Evolutionary conservation across 2,113 vertebrate genomes (phyloP), one percentile per base, ranked within the genome.

Genomic region (Casuarius casuarius): DNA sequence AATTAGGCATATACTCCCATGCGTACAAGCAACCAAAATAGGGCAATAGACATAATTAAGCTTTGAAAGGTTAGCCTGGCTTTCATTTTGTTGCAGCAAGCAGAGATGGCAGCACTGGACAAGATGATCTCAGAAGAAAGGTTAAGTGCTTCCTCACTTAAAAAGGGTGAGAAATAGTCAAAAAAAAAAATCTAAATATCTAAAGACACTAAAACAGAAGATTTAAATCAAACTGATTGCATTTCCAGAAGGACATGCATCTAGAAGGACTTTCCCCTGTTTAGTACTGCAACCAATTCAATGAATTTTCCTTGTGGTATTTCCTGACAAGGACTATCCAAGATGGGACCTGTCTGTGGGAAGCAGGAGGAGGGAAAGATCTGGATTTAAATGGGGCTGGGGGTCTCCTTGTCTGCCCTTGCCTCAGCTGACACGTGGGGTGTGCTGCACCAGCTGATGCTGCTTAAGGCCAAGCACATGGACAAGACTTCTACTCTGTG

Each of bases 21-120:
- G 4, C 1, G 0, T 12, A 5, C 12, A 31, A 56, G 35, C 17
- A 72, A 28, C 5, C 22, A 38, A 78, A 8, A 21, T 0, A 56
- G 11, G 13, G 46, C 33, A 92, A 46, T 3, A 46, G 19, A 22
- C 6, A 8, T 20, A 70, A 76, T 7, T 49, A 49, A 59, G 21
- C 9, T 71, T 71, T 58, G 35, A 46, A 29, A 90, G 28, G 7
- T 4, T 67, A 7, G 12, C 17, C 48, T 67, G 5, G 0, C 51
- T 80, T 84, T 62, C 35, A 67, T 23, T 5, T n/a, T 40, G 11
- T 51, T 67, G 23, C 40, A 84, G 42, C 48, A 89, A 70, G 22
- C 17, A 7, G 40, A 74, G 46, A 80, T 42, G 28, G 17, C 58
- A 80, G 5, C 18, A 12, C 10, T 13, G 17, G 16, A 31, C 49